Evolutionary conservation across 2,888 invertebrate genomes (phyloP), one percentile per base, ranked within the genome.

Genomic region (Sarcophaga carnaria): DNA sequence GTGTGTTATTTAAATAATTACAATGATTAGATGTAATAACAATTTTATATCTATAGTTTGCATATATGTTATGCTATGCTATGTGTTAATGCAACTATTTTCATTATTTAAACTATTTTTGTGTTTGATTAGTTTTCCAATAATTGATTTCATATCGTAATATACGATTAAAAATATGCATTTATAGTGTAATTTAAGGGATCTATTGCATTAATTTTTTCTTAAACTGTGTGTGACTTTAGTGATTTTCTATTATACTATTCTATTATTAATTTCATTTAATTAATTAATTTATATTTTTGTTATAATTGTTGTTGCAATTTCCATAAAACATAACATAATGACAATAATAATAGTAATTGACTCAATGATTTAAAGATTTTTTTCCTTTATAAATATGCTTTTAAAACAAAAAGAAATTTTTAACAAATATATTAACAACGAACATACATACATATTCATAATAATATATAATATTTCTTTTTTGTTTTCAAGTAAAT

Each of bases 301-400:
- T 8, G 0, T 37, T 37, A 37, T 37, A 37, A 37, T 70, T 74
- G 25, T 63, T 37, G 20, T 49, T 75, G 20, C 20, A 76, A 59
- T 14, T 20, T 64, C 64, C 75, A 76, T 69, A 66, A 37, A 37
- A 37, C 10, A 37, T 37, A 37, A 37, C 37, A 37, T 37, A 37
- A 37, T 2, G 8, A 10, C 2, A 37, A 37, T 37, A 37, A 37
- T 66, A 71, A 70, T 71, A 66, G 71, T 82, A 79, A 78, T 67
- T 75, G 67, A 74, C 49, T 5, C 70, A n/a, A 20, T 49, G 37
- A 22, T 64, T n/a, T 66, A 67, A 14, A 17, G 74, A 63, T 72
- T 74, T 37, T 20, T 63, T 37, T 70, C 17, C 8, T 59, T 45
- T 11, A 5, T 71, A 54, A 20, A n/a, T 59, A 54, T 71, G 59